Percentiles rank a stretch among this genome's conserved stretches.
Conservation (phyloP, 2,113 vertebrate species). For the Ptyas mucosa region DNA sequence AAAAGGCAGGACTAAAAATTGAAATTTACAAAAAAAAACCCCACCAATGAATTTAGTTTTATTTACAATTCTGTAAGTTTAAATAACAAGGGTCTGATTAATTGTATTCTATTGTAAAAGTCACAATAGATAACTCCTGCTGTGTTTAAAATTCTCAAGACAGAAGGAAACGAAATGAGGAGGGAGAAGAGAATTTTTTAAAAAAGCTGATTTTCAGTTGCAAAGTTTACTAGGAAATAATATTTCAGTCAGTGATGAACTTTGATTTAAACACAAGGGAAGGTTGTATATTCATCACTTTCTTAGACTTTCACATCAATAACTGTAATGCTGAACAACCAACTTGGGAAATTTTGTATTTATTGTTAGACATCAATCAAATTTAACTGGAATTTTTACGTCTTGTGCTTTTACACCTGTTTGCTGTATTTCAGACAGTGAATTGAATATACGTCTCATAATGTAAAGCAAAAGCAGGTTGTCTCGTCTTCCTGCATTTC, state of each 20-base stretch:
- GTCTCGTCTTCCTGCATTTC: neutral
- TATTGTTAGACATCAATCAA: neutral
- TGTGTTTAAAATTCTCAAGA: neutral
- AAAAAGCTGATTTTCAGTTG: neutral
- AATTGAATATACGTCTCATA: neutral
- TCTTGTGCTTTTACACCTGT: neutral
- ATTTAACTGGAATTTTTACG: neutral
- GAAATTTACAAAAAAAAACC: neutral
- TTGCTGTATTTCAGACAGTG: neutral
- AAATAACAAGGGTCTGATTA: neutral
- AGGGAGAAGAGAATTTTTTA: neutral
- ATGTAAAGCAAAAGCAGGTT: neutral
- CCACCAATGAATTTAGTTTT: neutral
- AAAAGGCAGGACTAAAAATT: neutral
- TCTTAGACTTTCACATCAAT: neutral
- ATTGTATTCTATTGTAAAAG: neutral
- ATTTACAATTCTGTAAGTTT: neutral
- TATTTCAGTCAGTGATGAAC: neutral
- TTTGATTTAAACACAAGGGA: neutral
- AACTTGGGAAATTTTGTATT: neutral
- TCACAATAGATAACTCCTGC: neutral
- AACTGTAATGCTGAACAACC: neutral
- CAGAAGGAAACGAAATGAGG: neutral
- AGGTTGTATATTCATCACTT: neutral
- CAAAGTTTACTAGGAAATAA: neutral